Conservation (phyloP, 2,888 invertebrate genomes). For the Scaptomyza reducta region DNA sequence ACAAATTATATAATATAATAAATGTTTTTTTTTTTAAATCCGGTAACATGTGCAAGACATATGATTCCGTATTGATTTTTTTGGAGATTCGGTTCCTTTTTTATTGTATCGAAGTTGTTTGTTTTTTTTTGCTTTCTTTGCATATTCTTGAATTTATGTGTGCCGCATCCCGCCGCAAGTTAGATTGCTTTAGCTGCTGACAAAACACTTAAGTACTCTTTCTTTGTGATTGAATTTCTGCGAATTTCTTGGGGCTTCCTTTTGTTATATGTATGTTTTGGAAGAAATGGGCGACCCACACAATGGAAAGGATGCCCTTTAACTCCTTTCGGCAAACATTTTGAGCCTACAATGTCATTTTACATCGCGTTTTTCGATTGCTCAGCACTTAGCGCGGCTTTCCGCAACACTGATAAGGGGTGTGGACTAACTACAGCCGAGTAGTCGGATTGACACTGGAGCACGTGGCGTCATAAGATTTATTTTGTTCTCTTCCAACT, state of each 20-base stretch:
- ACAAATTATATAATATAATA: not conserved
- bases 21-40: not conserved
- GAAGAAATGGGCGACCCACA: constrained; percentile 13
- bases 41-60: not conserved
- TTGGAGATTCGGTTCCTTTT: constrained; percentile 9
- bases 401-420: constrained; percentile 18
- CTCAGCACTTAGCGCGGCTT: constrained; percentile 53
- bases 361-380: constrained; percentile 52
- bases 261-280: constrained; percentile 12
- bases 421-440: not conserved
- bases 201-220: constrained; percentile 52
- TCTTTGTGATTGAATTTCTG: constrained; percentile 66
- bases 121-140: constrained; percentile 3
- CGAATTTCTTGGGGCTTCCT: constrained; percentile 37
- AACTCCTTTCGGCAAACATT: constrained; percentile 52
- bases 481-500: constrained; percentile 26
- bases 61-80: not conserved
- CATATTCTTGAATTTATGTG: constrained; percentile 2
- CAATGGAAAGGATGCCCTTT: constrained; percentile 25
- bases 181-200: constrained; percentile 19
- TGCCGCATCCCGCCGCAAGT: constrained; percentile 28
- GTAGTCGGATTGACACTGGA: constrained; percentile 19
- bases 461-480: constrained; percentile 20
- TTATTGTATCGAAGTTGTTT: not conserved
- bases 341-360: constrained; percentile 22